Evolutionary conservation across 2,888 invertebrate species (phyloP).

Genomic region (Drosophila birchii): DNA sequence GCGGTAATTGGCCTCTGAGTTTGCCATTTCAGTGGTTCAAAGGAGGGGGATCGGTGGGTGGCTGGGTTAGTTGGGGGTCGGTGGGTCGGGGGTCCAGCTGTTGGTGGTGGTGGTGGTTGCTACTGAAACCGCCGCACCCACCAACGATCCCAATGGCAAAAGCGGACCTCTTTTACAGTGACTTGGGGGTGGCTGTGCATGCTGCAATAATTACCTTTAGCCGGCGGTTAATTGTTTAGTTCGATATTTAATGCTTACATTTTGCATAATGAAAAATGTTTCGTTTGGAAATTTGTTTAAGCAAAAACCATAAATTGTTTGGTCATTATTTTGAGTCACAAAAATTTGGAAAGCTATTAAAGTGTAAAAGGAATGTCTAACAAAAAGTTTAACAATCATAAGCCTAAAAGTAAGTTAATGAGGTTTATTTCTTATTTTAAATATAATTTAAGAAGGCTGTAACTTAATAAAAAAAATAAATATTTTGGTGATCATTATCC

Average conservation of each 20-base stretch:
- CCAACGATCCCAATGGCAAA: constrained; percentile 34
- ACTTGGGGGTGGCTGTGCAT: constrained; percentile 4
- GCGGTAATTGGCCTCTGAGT: constrained; percentile 79
- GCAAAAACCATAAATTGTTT: not conserved
- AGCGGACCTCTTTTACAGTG: constrained; percentile 36
- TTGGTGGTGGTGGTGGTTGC: constrained; percentile 38
- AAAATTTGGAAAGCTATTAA: not conserved
- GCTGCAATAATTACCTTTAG: constrained; percentile 17
- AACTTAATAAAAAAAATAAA: not conserved
- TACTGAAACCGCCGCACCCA: constrained; percentile 67
- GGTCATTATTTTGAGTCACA: not conserved
- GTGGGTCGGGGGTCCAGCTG: constrained; percentile 48
- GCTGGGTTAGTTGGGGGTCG: constrained; percentile 26
- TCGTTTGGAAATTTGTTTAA: not conserved
- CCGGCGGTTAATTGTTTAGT: constrained; percentile 28
- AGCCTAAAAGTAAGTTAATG: not conserved
- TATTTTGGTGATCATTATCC: not conserved
- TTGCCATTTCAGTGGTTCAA: constrained; percentile 37
- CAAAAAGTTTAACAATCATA: not conserved
- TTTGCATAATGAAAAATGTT: constrained; percentile 17
- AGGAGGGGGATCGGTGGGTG: constrained; percentile 21
- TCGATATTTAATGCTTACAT: not conserved
- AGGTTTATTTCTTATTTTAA: not conserved
- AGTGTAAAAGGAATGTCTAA: not conserved
- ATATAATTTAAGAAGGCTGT: not conserved